Evolutionary conservation across 2,888 invertebrate species (phyloP), one percentile per base, ranked within the genome.

Genomic region (Zele albiditarsus): DNA sequence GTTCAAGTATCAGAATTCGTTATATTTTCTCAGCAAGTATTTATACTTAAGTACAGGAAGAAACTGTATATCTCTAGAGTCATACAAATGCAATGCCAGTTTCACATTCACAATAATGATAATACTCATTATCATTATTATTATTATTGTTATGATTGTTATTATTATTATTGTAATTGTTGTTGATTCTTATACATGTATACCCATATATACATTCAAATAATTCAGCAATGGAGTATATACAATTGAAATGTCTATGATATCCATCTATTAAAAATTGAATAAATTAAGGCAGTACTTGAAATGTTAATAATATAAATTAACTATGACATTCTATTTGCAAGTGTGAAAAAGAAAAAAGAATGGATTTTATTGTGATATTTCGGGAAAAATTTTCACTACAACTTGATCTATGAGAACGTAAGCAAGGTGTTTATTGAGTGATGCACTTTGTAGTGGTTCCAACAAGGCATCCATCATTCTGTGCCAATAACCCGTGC

Each of bases 371-470:
- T 62, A 74, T 71, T 72, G 74, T 86, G 84, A 88, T 71, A 93
- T 82, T 88, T 95, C 95, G 0, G 96, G 96, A 90, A 95, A 96
- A 77, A 96, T 89, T 89, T 96, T 95, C 68, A 92, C 89, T 38
- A 96, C 84, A 72, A 96, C 90, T 71, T 94, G 91, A 88, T 97
- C 97, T 81, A 97, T 88, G 71, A 97, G 90, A 82, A 94, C 93
- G 89, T 97, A 96, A 78, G 93, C 93, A 80, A 97, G 89, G 88
- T 92, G 92, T 83, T 93, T 93, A 84, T 93, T 93, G 62, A 93
- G 89, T 57, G 90, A 86, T 12, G 92, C 92, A 80, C 90, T 90
- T 84, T 93, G 93, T 42, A 90, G 78, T 3, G 89, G 85, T 71
- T 88, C 85, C 27, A 89, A 79, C n/a, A 89, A 77, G 0, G 86